Evolutionary conservation across 2,888 invertebrate species (phyloP), one percentile per base, ranked within the genome.

Genomic region (Netelia melanura): DNA sequence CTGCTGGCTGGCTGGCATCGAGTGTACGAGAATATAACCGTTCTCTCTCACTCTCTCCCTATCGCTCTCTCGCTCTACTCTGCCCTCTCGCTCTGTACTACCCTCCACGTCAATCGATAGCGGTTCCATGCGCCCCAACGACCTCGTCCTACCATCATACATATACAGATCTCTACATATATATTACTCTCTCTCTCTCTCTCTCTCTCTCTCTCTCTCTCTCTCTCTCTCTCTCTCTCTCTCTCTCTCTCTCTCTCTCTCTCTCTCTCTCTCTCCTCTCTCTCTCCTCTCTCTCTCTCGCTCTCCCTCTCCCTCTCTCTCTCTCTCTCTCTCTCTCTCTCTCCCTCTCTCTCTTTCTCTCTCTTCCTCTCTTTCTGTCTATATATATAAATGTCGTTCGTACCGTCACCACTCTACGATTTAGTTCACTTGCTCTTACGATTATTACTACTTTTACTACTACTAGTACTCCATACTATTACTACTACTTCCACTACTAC

Each of bases 51-150:
- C 48, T 48, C 48, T 48, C 48, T 48, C 48, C 11, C 48, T 58
- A n/a, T 58, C 21, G 3, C 58, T 58, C 58, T 17, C 58, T 17
- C n/a, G 0, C 17, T 10, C 58, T 9, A 8, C 21, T 21, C 58
- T 48, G 17, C 21, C 9, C 58, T 21, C 58, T 58, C 58, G 17
- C 11, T 10, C 48, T 48, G 0, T 48, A 14, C 48, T 48, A 14
- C 48, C 17, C 58, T 17, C 58, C n/a, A 17, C 79, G 91, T 91
- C 91, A 91, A 91, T 91, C 91, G 91, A 91, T 91, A 91, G 89
- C 87, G 88, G 90, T 90, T 91, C 89, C 89, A 91, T 87, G 90
- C 90, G 89, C 90, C 90, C 87, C 84, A 89, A 86, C 90, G 86
- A 88, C 87, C 89, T 88, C 89, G 76, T 83, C 77, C 83, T 77